Evolutionary conservation across 2,113 vertebrate species (phyloP), one percentile per base, ranked within the genome.

Genomic region (Argyrosomus japonicus): DNA sequence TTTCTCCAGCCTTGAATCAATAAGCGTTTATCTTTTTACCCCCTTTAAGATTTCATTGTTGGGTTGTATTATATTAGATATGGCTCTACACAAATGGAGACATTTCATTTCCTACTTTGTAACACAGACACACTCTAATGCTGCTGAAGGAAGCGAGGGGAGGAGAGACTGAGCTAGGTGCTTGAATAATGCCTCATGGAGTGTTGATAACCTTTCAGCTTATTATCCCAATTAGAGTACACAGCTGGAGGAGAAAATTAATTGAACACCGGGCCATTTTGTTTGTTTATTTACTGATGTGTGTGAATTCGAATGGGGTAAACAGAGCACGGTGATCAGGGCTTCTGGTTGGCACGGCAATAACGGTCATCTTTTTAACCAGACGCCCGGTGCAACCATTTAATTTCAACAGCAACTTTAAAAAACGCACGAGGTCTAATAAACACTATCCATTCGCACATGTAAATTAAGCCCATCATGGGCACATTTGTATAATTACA

Each of bases 211-310:
- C 94, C 93, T 94, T 95, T 95, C 87, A 85, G 93, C 91, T 94
- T 91, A 93, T 95, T 95, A 91, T 93, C 92, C 92, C 91, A 94
- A 94, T 95, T 95, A 94, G 88, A 89, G 87, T 82, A 90, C 93
- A 92, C 94, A 95, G 94, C 93, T 94, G 93, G 92, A 93, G 91
- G 91, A 92, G 90, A 79, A 89, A 93, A 94, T 93, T 86, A 93
- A 95, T 94, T 93, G 87, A 91, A 74, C 86, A 84, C 75, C 17
- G 77, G 79, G 82, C 89, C 83, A 87, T 91, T 93, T 88, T 93
- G 91, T 91, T 91, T 90, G 91, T 94, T 93, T 94, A 93, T 93
- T 93, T 94, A 92, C 89, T 63, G 81, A 88, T 47, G 79, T 75
- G 88, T 85, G 87, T 64, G 62, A 81, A 87, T 36, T 71, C 73